Conservation (phyloP, 2,797 vertebrate species). For the Anolis apletophallus region DNA sequence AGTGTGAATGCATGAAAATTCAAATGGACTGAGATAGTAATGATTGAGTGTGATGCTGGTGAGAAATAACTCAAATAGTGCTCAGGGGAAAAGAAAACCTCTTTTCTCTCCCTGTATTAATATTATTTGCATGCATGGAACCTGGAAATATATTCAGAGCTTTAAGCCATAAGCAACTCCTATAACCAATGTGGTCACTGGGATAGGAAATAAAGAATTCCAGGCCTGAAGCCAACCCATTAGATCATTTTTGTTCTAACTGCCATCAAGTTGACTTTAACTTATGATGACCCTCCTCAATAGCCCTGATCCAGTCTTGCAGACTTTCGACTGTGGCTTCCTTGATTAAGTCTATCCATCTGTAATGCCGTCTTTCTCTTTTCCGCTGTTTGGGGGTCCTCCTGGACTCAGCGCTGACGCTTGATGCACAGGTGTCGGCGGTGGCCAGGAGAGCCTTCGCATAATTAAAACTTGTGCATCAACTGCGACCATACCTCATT, state of each 20-base stretch:
- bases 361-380: too few species aligned
- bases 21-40: rapidly evolving
- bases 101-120: not conserved
- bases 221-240: not conserved
- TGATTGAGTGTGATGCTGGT: rapidly evolving
- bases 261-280: not conserved
- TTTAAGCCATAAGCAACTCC: not conserved
- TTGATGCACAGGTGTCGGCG: too few species aligned
- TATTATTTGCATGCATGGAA: not conserved
- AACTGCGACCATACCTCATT: too few species aligned
- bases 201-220: not conserved
- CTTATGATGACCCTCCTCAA: not conserved
- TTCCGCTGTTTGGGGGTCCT: too few species aligned
- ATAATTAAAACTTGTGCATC: too few species aligned
- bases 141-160: slow-evolving; percentile 5
- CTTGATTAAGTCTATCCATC: too few species aligned
- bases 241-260: not conserved
- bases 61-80: not conserved
- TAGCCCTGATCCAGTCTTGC: not conserved
- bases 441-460: too few species aligned
- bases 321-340: too few species aligned
- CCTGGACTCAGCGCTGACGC: too few species aligned
- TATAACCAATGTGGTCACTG: too few species aligned
- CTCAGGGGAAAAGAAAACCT: not conserved
- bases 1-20: slow-evolving; percentile 4